phyloP scores from a whole-genome alignment of 2,113 vertebrate genomes.

The Hippocampus comes region DNA sequence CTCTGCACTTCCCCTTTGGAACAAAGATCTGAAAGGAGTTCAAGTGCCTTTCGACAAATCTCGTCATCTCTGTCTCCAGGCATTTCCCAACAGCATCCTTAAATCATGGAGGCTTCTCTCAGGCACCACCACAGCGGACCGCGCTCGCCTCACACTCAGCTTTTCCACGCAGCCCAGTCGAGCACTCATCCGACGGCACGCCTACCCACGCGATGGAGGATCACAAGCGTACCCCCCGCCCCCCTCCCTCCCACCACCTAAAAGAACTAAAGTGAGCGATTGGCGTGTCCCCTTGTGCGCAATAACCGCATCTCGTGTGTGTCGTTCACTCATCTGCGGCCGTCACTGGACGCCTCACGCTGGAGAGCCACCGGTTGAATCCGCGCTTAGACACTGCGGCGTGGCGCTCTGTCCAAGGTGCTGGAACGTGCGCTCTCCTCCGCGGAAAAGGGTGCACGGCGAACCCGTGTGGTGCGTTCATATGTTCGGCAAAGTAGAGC shows the following conservation, averaged over 20 bases:
- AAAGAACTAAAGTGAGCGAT: constrained; percentile 10
- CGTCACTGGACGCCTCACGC: background rate
- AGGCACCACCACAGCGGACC: constrained; percentile 53
- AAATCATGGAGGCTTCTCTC: constrained; percentile 78
- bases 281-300: constrained; percentile 4
- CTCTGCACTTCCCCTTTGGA: constrained; percentile 91
- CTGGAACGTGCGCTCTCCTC: constrained; percentile 47
- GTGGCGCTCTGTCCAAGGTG: constrained; percentile 56
- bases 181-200: constrained; percentile 51
- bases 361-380: constrained; percentile 69
- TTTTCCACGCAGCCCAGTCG: constrained; percentile 42
- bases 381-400: constrained; percentile 56
- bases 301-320: constrained; percentile 11
- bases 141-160: constrained; percentile 32
- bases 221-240: background rate
- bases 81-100: constrained; percentile 99
- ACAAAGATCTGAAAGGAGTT: constrained; percentile 93
- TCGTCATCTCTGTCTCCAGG: constrained; percentile 95
- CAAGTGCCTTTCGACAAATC: constrained; percentile 96
- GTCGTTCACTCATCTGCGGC: constrained; percentile 1
- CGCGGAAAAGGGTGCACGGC: background rate
- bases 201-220: constrained; percentile 38
- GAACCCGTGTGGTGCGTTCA: background rate
- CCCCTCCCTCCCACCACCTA: background rate
- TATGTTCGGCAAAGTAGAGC: constrained; percentile 16